Evolutionary conservation across 2,888 invertebrate genomes (phyloP), one percentile per base, ranked within the genome.

Genomic region (Malachius bipustulatus): DNA sequence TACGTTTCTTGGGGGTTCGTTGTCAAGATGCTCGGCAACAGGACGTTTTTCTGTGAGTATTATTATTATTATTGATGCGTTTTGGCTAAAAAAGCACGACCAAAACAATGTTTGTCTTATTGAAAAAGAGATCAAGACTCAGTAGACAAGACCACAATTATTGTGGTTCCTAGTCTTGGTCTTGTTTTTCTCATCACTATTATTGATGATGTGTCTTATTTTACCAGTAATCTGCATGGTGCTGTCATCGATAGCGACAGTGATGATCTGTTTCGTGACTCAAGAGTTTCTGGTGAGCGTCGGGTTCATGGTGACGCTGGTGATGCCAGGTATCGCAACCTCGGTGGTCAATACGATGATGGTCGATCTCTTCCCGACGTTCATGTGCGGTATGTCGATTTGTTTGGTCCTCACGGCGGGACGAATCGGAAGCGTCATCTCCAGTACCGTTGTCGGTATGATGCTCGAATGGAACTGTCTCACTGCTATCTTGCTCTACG

Each of bases 321-420:
- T 46, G 3, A 32, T 48, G 15, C 48, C 51, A 11, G 55, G 55
- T 3, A 38, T 55, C 13, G 43, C 47, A 30, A 50, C 51, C 2
- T 39, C 44, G n/a, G 43, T 56, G 11, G 40, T 54, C 3, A 55
- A 46, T 40, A 40, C 47, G 9, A 13, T 35, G 24, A 28, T 50
- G 4, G 56, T 60, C 12, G 59, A 60, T 33, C 40, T 59, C 11
- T 60, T 59, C 43, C 62, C 62, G 1, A 60, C 60, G 2, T 43
- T 40, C 4, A 51, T 61, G 2, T 74, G 73, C 47, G 77, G 73
- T 1, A 64, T 77, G 26, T 75, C 75, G 0, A 67, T 78, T 0
- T 77, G 75, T 44, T 66, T 75, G 59, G 70, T 71, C 10, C 70
- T 75, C 16, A 71, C 72, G 59, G 69, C 72, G 52, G 79, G 79